Percentiles rank a stretch among this genome's conserved stretches.
These are phyloP conservation scores for Mythimna loreyi DNA, from an alignment of 2,888 invertebrate species.

Conservation along the genomic window DNA sequence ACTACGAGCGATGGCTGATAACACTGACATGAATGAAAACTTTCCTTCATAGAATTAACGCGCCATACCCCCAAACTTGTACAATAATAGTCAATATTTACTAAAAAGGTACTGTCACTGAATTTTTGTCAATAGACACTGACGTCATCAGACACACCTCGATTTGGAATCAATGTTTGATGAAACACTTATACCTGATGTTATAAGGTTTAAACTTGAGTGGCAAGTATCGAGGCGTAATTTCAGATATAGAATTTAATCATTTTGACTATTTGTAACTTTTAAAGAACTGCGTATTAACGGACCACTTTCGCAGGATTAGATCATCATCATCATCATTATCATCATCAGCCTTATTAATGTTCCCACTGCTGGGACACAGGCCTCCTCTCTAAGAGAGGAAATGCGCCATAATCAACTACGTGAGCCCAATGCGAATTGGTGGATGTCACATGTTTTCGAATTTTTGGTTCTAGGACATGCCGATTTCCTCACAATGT, in stretches of 20 bases:
- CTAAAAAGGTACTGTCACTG: slow-evolving; percentile 16
- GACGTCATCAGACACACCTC: slow-evolving; percentile 44
- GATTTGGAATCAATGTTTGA: not conserved
- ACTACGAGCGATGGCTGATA: slow-evolving; percentile 3
- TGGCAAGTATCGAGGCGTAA: slow-evolving; percentile 6
- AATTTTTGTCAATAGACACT: slow-evolving; percentile 31
- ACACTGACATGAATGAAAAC: slow-evolving; percentile 24
- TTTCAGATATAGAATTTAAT: slow-evolving; percentile 11
- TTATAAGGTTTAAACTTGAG: slow-evolving; percentile 13
- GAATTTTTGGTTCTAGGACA: no score
- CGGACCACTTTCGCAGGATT: not conserved
- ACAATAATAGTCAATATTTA: slow-evolving; percentile 39
- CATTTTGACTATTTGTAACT: not conserved
- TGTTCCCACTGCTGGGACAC: no score
- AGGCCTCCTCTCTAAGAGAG: no score
- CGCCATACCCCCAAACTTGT: slow-evolving; percentile 5
- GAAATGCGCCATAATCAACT: no score
- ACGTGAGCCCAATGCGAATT: no score
- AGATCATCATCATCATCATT: no score
- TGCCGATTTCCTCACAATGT: no score
- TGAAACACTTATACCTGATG: not conserved
- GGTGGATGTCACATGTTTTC: no score
- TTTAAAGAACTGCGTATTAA: not conserved
- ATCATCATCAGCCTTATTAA: no score
- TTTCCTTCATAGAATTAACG: slow-evolving; percentile 25